Evolutionary conservation across 2,113 vertebrate species (phyloP).

Genomic region (Dipodomys spectabilis): DNA sequence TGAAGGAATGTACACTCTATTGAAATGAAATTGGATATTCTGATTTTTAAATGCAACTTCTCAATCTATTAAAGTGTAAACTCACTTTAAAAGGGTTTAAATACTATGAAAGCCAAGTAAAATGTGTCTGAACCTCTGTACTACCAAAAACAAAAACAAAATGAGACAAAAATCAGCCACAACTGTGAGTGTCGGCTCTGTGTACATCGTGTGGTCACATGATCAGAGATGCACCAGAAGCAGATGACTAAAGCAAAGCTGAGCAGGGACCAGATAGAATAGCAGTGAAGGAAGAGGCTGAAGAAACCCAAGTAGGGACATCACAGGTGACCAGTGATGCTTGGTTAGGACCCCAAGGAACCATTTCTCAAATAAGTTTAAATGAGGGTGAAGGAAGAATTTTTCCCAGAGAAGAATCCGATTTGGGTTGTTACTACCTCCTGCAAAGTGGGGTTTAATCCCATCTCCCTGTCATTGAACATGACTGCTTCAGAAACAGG

Average conservation of each 20-base stretch:
- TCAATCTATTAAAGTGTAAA: background rate
- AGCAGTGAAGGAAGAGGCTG: too few species aligned
- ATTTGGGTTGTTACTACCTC: background rate
- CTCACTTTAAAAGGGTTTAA: background rate
- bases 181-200: too few species aligned
- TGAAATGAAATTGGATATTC: background rate
- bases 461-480: background rate
- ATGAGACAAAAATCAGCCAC: too few species aligned
- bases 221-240: background rate
- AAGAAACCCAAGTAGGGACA: too few species aligned
- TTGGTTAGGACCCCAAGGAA: background rate
- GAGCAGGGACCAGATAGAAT: background rate
- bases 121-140: background rate
- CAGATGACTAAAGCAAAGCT: background rate
- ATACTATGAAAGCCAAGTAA: background rate
- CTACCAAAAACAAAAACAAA: too few species aligned
- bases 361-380: background rate
- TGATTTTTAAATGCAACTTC: background rate
- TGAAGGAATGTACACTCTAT: background rate
- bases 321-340: background rate
- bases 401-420: background rate
- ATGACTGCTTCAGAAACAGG: background rate
- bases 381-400: background rate
- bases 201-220: background rate
- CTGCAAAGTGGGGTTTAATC: background rate